These are phyloP conservation scores for Thunnus albacares DNA, from an alignment of 2,797 vertebrate genomes.

Conservation along the genomic window DNA sequence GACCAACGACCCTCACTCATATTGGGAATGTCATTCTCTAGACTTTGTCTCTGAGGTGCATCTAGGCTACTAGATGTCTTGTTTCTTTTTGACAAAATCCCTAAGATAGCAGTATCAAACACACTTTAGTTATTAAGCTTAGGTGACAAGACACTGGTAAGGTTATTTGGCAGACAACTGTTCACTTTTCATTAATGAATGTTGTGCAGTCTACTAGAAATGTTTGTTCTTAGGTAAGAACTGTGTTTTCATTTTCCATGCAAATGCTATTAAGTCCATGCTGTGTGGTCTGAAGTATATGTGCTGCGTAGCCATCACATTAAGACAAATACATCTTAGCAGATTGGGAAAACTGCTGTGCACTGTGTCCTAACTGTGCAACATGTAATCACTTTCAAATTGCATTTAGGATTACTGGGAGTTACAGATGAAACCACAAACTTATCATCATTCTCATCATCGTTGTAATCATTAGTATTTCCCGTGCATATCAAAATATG, in stretches of 20 bases:
- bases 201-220: constrained; percentile 1
- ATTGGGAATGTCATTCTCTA: constrained; percentile 48
- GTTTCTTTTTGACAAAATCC: constrained; percentile 30
- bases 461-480: constrained; percentile 9
- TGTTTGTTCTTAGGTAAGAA: constrained; percentile 10
- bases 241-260: constrained; percentile 30
- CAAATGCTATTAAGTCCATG: constrained; percentile 45
- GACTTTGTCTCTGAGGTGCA: constrained; percentile 27
- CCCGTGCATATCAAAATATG: constrained; percentile 15
- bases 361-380: constrained; percentile 38
- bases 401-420: constrained; percentile 23
- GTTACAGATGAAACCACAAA: constrained; percentile 24
- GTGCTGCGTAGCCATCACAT: constrained; percentile 33
- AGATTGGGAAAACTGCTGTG: constrained; percentile 29
- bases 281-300: constrained; percentile 35
- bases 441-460: constrained; percentile 19
- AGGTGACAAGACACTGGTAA: constrained; percentile 1
- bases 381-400: constrained; percentile 50
- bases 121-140: not conserved
- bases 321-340: constrained; percentile 52
- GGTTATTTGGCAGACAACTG: not conserved
- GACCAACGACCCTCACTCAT: constrained; percentile 39
- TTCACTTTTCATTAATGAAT: not conserved
- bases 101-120: constrained; percentile 14
- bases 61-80: constrained; percentile 7